Evolutionary conservation across 1,140 invertebrate genomes (phyloP).

Genomic region (Habropoda laboriosa): DNA sequence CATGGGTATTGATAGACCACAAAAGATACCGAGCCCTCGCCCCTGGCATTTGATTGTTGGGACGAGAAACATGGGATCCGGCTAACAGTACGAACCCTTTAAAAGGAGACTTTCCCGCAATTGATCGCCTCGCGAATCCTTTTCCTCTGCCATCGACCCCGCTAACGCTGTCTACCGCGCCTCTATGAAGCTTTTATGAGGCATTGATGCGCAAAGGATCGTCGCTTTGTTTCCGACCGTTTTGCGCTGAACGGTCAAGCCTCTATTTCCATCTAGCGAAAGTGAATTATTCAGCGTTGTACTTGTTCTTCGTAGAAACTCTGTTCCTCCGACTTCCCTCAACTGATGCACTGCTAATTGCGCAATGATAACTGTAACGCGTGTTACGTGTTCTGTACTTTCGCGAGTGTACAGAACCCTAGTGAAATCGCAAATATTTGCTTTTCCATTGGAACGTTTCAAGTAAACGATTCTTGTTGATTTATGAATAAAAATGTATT

Average conservation of each 20-base stretch:
- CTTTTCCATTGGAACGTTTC: no score
- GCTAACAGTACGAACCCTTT: constrained; percentile 16
- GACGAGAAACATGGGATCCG: constrained; percentile 19
- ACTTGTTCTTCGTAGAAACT: no score
- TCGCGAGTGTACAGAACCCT: no score
- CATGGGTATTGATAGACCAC: constrained; percentile 11
- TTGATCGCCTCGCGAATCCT: constrained; percentile 41
- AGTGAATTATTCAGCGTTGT: no score
- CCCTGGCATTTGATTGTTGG: constrained; percentile 44
- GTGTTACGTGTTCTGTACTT: no score
- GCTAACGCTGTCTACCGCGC: background rate
- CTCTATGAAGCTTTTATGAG: constrained; percentile 12
- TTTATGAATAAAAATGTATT: no score
- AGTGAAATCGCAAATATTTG: no score
- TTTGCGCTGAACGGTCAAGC: background rate
- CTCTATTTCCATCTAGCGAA: background rate
- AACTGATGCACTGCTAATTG: no score
- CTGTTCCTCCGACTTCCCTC: no score
- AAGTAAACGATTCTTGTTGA: no score
- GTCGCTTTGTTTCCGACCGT: background rate
- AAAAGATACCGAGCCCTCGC: constrained; percentile 21
- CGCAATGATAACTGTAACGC: no score
- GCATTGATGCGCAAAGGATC: background rate
- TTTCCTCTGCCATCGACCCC: constrained; percentile 3
- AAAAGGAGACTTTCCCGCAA: constrained; percentile 32